Percentiles rank a stretch among this genome's conserved stretches.
phyloP scores from a whole-genome alignment of 2,888 invertebrate genomes.

The Pseudococcus jackbeardsleyi region DNA sequence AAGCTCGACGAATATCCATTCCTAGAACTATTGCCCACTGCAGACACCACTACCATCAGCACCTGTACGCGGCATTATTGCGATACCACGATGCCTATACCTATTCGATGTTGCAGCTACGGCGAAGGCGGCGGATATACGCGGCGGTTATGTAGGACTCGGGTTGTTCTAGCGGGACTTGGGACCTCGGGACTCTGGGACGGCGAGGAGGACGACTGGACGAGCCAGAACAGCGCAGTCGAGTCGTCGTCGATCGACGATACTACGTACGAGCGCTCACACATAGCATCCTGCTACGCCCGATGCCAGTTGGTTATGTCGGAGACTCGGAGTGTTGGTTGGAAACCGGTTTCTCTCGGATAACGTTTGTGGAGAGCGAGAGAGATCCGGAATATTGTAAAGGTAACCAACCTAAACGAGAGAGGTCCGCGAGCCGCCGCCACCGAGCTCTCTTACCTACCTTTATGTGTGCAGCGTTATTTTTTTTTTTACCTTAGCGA shows the following conservation, averaged over 20 bases:
- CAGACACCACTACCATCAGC: neutral
- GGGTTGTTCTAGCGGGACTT: neutral
- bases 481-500: constrained; percentile 62
- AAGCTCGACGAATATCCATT: too few species aligned
- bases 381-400: constrained; percentile 64
- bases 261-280: constrained; percentile 12
- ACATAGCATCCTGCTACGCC: constrained; percentile 63
- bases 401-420: constrained; percentile 65
- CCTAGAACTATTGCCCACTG: neutral
- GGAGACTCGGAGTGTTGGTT: constrained; percentile 55
- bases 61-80: neutral
- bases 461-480: constrained; percentile 52
- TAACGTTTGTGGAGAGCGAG: constrained; percentile 57
- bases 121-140: constrained; percentile 29
- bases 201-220: neutral
- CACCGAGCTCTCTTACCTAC: constrained; percentile 54
- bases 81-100: neutral
- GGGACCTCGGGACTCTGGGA: neutral
- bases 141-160: constrained; percentile 26
- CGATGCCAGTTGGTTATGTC: constrained; percentile 56
- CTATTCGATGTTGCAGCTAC: neutral
- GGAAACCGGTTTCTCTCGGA: constrained; percentile 59
- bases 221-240: neutral
- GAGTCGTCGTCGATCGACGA: constrained; percentile 11
- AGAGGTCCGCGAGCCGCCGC: constrained; percentile 56